A percentile compares a stretch with the other conserved stretches of the same genome.
Conservation (phyloP, 2,888 invertebrate genomes). For the Argynnis bischoffii region DNA sequence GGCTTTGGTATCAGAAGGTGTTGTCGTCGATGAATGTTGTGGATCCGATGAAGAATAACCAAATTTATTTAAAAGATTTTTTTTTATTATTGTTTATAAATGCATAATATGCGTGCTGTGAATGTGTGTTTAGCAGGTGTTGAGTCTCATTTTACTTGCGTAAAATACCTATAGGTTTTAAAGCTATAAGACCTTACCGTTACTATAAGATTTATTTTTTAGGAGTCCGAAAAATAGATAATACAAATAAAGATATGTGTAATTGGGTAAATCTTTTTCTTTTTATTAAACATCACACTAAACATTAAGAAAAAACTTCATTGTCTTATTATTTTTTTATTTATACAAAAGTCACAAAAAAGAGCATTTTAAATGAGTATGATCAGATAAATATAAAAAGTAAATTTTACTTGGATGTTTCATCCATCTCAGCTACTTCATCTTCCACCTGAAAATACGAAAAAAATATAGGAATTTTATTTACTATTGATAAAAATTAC, state of each 20-base stretch:
- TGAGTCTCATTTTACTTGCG: too few species aligned
- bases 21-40: conserved; percentile 67
- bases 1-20: conserved; percentile 64
- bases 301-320: not conserved
- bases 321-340: not conserved
- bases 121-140: too few species aligned
- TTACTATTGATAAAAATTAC: not conserved
- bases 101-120: not conserved
- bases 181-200: too few species aligned
- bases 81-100: not conserved
- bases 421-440: conserved; percentile 54
- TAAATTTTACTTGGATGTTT: conserved; percentile 32
- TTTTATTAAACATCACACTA: too few species aligned
- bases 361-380: conserved; percentile 13
- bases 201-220: too few species aligned
- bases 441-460: conserved; percentile 66
- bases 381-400: conserved; percentile 46
- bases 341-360: not conserved
- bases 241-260: too few species aligned
- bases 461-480: conserved; percentile 2
- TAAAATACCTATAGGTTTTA: too few species aligned
- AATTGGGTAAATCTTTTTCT: too few species aligned
- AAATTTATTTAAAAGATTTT: not conserved
- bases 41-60: conserved; percentile 59
- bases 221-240: too few species aligned